phyloP scores from a whole-genome alignment of 2,888 invertebrate genomes.

The Lasioglossum vierecki region DNA sequence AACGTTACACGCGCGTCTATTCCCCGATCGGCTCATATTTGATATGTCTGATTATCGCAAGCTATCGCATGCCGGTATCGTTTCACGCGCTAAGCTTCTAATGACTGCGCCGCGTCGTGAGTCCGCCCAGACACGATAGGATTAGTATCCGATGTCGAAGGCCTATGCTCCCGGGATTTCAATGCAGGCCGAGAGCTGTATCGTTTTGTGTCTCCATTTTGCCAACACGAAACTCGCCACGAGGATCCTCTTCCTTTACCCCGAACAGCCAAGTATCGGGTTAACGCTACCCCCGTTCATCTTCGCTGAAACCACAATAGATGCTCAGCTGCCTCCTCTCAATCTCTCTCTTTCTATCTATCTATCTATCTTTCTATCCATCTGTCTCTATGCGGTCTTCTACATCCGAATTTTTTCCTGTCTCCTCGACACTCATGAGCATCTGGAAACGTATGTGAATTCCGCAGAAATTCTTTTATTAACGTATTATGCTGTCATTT shows the following conservation, averaged over 20 bases:
- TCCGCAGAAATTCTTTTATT: no score
- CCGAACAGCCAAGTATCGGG: neutral
- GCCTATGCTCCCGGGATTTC: constrained; percentile 36
- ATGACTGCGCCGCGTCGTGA: constrained; percentile 58
- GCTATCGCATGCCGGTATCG: constrained; percentile 59
- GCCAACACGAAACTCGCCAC: constrained; percentile 7
- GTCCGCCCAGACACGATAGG: constrained; percentile 64
- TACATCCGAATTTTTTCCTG: neutral
- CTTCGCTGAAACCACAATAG: constrained; percentile 1
- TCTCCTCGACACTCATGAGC: neutral
- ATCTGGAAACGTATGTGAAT: no score
- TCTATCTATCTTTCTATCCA: no score
- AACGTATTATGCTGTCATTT: no score
- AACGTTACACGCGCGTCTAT: constrained; percentile 63
- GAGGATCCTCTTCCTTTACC: neutral
- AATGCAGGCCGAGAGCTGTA: constrained; percentile 14
- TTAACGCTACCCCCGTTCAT: neutral
- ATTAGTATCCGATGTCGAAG: constrained; percentile 65
- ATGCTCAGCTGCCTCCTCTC: neutral
- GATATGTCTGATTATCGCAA: constrained; percentile 63
- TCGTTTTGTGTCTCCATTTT: constrained; percentile 33
- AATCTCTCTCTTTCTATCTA: neutral
- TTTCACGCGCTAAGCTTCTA: constrained; percentile 65
- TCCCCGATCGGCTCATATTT: constrained; percentile 62
- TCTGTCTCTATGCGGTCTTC: neutral